Base-by-base conservation (phyloP, 2,797 vertebrate species). In the Pseudopleuronectes americanus region DNA sequence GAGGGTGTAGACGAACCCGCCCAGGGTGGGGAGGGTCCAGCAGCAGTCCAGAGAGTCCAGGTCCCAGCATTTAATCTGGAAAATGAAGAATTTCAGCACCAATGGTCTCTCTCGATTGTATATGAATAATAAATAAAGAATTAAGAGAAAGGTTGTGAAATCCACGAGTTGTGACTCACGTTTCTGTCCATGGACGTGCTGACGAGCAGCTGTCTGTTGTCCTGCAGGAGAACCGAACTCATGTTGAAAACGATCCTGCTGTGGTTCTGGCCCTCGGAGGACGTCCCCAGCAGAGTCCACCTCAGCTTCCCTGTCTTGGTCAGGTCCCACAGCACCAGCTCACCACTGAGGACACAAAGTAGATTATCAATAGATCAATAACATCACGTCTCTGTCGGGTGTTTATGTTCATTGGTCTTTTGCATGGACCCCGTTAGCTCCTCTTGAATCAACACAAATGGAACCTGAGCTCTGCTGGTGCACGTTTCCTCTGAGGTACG, bases 51-150 rank as follows among this genome's bases (percentile, higher is more conserved):
- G 92, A 58, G 94, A 93, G 3, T 68, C 79, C 67, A 98, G 80
- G 87, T 98, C 96, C 98, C 98, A 99, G 80, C 98, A 99, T 62
- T 97, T 99, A 47, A 99, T 93, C 98, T 99, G 90, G 16, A 26
- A 6, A 43, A 14, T 0, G 28, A 28, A 41, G 17, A 23, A 6
- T 43, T 5, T 43, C 41, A 14, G 12, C 13, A 1, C 41, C 41
- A 43, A 33, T 17, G 17, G 41, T 17, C 41, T 17, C 31, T 33
- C 31, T 33, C 31, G 8, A 3, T 33, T 9, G 3, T 33, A 33
- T 33, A 33, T 10, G 31, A 33, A 33, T 10, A 33, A 33, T 33
- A 33, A 10, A 33, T 10, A 33, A 3, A 33, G 9, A 33, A 9
- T 8, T 33, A 9, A 33, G 31, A 9, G 31, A 33, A 33, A 47